Evolutionary conservation across 37 sponge, comb jelly and placozoan genomes (phyloP).

Genomic region (Spongilla lacustris): DNA sequence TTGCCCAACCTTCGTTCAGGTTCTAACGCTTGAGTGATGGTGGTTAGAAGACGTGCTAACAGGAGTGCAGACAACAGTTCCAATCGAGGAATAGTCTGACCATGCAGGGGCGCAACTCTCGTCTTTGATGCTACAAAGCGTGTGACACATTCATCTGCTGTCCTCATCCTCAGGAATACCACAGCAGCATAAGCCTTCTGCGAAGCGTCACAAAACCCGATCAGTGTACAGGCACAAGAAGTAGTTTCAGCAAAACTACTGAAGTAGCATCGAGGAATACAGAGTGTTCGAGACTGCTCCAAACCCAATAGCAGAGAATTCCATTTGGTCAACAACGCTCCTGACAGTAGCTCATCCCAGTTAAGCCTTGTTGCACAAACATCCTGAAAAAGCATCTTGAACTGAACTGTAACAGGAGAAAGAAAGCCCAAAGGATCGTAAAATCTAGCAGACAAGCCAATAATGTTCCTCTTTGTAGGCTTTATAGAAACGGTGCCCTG

Average conservation of each 20-base stretch:
- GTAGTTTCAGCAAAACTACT: not conserved
- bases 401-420: constrained; percentile 24
- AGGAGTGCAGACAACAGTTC: constrained; percentile 38
- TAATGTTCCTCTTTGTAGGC: constrained; percentile 28
- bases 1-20: not conserved
- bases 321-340: constrained; percentile 13
- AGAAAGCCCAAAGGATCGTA: constrained; percentile 45
- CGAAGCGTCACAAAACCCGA: constrained; percentile 26
- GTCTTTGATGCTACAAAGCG: constrained; percentile 30
- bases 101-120: constrained; percentile 20
- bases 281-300: not conserved
- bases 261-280: constrained; percentile 23
- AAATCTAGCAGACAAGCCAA: not conserved
- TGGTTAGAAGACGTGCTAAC: constrained; percentile 13
- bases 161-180: not conserved
- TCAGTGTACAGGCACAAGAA: not conserved
- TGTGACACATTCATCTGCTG: not conserved
- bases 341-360: constrained; percentile 31
- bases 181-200: constrained; percentile 5
- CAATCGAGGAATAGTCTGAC: constrained; percentile 33
- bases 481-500: not conserved
- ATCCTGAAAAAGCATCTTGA: constrained; percentile 38
- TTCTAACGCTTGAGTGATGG: not conserved
- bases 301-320: not conserved
- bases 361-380: not conserved